Conservation (phyloP, 2,113 vertebrate species). For the Microcebus ravelobensis region DNA sequence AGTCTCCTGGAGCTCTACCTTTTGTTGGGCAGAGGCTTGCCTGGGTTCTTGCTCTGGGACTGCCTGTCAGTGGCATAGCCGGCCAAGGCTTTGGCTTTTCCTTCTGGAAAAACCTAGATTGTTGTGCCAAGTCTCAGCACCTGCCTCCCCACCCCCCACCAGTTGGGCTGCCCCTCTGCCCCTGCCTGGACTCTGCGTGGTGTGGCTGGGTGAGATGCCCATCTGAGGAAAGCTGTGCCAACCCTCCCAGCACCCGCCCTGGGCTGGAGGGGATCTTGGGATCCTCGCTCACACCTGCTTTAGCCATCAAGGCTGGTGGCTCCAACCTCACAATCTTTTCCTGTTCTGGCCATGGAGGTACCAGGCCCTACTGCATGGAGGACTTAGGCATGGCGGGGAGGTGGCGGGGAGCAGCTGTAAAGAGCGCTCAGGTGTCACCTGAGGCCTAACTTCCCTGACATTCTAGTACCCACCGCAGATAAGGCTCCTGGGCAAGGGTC, state of each 20-base stretch:
- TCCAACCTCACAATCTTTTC: neutral
- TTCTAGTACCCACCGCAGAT: neutral
- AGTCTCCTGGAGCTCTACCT: neutral
- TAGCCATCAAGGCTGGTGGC: conserved; percentile 65
- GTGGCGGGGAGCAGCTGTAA: neutral
- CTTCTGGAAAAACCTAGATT: neutral
- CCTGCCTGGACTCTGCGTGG: neutral
- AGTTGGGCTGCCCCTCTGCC: neutral
- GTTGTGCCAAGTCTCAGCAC: neutral
- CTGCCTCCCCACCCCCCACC: neutral
- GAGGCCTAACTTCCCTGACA: neutral
- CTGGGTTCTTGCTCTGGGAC: neutral
- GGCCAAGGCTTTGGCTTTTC: neutral
- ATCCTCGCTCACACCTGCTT: conserved; percentile 66
- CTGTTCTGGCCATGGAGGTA: conserved; percentile 16
- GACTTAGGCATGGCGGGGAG: neutral
- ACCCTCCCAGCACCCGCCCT: neutral
- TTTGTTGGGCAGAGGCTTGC: neutral
- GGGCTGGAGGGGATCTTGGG: neutral
- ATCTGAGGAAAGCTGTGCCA: neutral
- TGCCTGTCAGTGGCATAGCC: neutral
- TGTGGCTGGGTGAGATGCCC: neutral
- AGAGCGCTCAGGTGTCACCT: neutral
- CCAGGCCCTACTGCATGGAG: neutral
- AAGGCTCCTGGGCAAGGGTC: neutral